Percentiles rank a stretch among this genome's conserved stretches.
These are phyloP conservation scores for Saccostrea cuccullata DNA, from an alignment of 1,140 invertebrate species.

Conservation along the genomic window DNA sequence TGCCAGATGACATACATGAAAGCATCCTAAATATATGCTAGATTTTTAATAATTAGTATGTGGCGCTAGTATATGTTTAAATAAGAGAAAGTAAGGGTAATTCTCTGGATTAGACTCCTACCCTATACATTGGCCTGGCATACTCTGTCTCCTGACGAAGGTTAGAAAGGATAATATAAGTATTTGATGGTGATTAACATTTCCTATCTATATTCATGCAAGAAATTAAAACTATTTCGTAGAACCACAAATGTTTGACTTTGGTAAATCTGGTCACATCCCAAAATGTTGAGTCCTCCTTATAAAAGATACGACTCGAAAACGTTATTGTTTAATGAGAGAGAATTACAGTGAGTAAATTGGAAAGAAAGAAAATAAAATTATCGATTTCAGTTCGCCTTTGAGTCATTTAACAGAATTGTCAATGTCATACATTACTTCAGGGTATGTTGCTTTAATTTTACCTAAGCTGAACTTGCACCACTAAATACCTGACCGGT, in stretches of 20 bases:
- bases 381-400: too few relatives aligned
- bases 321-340: too few relatives aligned
- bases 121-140: constrained; percentile 14
- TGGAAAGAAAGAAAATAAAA: too few relatives aligned
- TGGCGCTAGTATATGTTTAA: neutral
- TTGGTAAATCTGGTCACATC: too few relatives aligned
- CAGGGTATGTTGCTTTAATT: too few relatives aligned
- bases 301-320: too few relatives aligned
- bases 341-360: too few relatives aligned
- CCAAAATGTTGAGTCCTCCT: too few relatives aligned
- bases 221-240: too few relatives aligned
- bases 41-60: neutral
- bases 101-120: neutral
- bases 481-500: neutral
- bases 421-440: too few relatives aligned
- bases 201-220: neutral
- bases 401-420: too few relatives aligned
- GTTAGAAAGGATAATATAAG: neutral
- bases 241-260: too few relatives aligned
- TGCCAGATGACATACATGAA: neutral
- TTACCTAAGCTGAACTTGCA: neutral
- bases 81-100: neutral
- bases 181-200: neutral
- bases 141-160: constrained; percentile 17
- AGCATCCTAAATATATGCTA: neutral